These are phyloP conservation scores for Palloptera scutellata DNA, from an alignment of 2,888 invertebrate genomes.

Conservation along the genomic window DNA sequence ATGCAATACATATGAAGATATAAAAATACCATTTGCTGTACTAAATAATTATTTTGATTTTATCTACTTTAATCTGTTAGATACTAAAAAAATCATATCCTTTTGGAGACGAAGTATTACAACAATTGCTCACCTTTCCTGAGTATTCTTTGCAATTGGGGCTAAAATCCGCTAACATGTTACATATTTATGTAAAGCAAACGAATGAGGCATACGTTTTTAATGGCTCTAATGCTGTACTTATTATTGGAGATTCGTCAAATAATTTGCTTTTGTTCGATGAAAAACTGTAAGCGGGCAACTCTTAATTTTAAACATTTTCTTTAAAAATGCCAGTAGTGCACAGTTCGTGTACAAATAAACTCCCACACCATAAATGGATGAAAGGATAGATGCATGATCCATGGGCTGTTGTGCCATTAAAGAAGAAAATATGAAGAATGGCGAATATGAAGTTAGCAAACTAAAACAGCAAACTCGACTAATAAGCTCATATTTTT, in stretches of 20 bases:
- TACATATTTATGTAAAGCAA: constrained; percentile 61
- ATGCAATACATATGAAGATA: constrained; percentile 4
- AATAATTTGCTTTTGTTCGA: constrained; percentile 70
- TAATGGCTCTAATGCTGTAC: constrained; percentile 59
- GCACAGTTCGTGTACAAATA: no score
- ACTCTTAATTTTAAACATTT: not conserved
- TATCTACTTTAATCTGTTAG: constrained; percentile 58
- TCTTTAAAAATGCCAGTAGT: constrained; percentile 2
- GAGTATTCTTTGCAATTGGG: constrained; percentile 68
- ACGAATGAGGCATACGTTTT: constrained; percentile 65
- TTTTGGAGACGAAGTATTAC: constrained; percentile 73
- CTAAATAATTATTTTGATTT: not conserved
- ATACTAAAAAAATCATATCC: constrained; percentile 78
- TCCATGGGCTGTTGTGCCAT: no score
- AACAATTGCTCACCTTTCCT: constrained; percentile 71
- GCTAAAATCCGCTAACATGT: constrained; percentile 52
- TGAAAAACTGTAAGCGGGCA: constrained; percentile 67
- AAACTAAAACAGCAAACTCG: no score
- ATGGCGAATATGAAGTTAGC: no score
- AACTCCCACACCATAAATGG: no score
- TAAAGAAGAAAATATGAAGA: no score
- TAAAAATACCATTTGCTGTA: not conserved
- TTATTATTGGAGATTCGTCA: constrained; percentile 73
- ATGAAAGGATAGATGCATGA: no score
- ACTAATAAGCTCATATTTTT: no score